These are phyloP conservation scores for Drosophila yooni DNA, from an alignment of 2,888 invertebrate species.

Conservation along the genomic window DNA sequence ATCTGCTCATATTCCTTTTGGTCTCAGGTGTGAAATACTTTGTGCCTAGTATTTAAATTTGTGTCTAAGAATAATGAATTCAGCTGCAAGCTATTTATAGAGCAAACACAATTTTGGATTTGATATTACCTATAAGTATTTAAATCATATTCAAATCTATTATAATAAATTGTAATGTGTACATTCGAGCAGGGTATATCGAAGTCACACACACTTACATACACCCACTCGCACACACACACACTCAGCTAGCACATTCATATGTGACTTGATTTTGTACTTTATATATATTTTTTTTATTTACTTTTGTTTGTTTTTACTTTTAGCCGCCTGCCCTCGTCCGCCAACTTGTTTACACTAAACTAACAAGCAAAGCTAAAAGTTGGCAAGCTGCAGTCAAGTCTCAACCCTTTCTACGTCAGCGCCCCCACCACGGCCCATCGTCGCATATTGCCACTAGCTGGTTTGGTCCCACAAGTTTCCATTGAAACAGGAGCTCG, in stretches of 20 bases:
- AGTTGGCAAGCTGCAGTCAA: constrained; percentile 72
- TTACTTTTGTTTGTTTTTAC: constrained; percentile 46
- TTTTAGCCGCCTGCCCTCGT: constrained; percentile 3
- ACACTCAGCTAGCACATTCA: not conserved
- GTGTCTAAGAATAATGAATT: not conserved
- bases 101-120: not conserved
- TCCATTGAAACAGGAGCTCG: constrained; percentile 60
- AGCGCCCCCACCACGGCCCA: not conserved
- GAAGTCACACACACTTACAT: not conserved
- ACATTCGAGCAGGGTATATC: not conserved
- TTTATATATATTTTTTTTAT: constrained; percentile 11
- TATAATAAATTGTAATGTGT: not conserved
- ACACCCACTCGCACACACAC: not conserved
- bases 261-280: constrained; percentile 2
- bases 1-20: not conserved
- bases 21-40: not conserved
- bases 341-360: constrained; percentile 68
- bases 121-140: not conserved
- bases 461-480: constrained; percentile 1
- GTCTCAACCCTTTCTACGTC: constrained; percentile 31
- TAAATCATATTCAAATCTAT: not conserved
- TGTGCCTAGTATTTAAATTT: not conserved
- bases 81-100: not conserved
- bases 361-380: constrained; percentile 74
- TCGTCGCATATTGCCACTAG: not conserved